phyloP scores from a whole-genome alignment of 1,140 invertebrate species.

The Triops longicaudatus region DNA sequence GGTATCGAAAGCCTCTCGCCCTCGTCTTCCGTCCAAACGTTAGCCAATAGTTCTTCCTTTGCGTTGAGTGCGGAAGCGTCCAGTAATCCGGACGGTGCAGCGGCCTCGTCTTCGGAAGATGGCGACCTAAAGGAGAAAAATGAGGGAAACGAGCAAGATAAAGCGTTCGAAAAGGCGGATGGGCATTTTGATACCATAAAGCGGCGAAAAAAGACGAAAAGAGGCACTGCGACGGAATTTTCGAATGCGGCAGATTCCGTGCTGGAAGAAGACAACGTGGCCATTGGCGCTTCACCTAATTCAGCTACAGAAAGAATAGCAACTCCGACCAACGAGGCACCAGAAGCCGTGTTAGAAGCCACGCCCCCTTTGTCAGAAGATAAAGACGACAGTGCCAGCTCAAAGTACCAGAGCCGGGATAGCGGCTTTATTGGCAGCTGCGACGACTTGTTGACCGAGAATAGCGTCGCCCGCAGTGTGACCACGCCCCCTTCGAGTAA shows the following conservation, averaged over 20 bases:
- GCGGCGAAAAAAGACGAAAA: constrained; percentile 59
- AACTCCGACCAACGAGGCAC: constrained; percentile 28
- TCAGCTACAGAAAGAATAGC: constrained; percentile 30
- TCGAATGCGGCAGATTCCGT: neutral
- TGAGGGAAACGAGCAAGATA: constrained; percentile 30
- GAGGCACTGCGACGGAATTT: constrained; percentile 40
- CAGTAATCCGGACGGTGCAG: constrained; percentile 44
- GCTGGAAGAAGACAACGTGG: constrained; percentile 25
- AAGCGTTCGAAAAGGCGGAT: constrained; percentile 56
- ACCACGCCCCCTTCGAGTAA: constrained; percentile 14
- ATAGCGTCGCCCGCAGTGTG: neutral
- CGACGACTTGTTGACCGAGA: constrained; percentile 64
- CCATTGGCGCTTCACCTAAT: neutral
- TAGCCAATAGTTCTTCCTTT: no score
- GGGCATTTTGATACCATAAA: constrained; percentile 73
- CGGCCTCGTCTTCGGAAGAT: constrained; percentile 56
- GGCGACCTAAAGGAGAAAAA: constrained; percentile 60
- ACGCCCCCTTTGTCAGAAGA: constrained; percentile 27
- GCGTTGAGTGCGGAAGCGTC: neutral
- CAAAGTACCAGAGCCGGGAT: constrained; percentile 69
- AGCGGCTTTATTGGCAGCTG: constrained; percentile 80
- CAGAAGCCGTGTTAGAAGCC: constrained; percentile 19
- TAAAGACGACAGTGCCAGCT: constrained; percentile 32
- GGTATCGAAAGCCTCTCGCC: neutral
- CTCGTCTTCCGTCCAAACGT: no score